These are phyloP conservation scores for Athalia circularis DNA, from an alignment of 2,888 invertebrate species.

Conservation along the genomic window DNA sequence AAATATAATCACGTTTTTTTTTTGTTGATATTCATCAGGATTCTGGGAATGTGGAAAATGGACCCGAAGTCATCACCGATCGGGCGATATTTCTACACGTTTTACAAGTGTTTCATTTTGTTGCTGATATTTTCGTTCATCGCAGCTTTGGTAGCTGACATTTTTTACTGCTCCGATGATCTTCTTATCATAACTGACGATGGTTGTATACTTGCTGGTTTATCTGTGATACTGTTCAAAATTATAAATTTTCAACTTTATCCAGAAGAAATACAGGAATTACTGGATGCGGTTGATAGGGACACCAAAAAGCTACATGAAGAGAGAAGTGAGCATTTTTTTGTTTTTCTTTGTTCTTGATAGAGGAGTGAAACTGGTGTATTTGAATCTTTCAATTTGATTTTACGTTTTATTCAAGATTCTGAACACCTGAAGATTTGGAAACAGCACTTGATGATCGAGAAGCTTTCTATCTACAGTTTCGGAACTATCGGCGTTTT, in stretches of 20 bases:
- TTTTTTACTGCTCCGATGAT: slow-evolving; percentile 54
- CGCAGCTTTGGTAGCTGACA: slow-evolving; percentile 56
- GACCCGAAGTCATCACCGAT: slow-evolving; percentile 34
- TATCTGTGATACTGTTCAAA: slow-evolving; percentile 60
- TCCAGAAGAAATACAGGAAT: neutral
- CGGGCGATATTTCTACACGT: slow-evolving; percentile 49
- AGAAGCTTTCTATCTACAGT: slow-evolving; percentile 53
- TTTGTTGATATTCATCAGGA: neutral
- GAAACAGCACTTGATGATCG: slow-evolving; percentile 49
- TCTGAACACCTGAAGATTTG: slow-evolving; percentile 49
- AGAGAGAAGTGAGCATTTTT: slow-evolving; percentile 11
- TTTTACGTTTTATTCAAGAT: slow-evolving; percentile 49
- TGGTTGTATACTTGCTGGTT: slow-evolving; percentile 62
- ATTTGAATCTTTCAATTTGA: neutral
- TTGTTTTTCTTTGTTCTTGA: neutral
- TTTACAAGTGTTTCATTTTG: slow-evolving; percentile 56
- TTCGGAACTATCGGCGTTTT: slow-evolving; percentile 53
- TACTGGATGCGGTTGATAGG: slow-evolving; percentile 16
- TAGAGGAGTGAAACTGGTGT: neutral
- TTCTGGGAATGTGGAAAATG: slow-evolving; percentile 49
- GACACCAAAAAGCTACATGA: slow-evolving; percentile 1
- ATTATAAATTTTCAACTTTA: slow-evolving; percentile 54
- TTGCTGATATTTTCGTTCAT: slow-evolving; percentile 54
- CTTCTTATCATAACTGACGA: slow-evolving; percentile 60
- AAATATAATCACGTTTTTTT: neutral